Evolutionary conservation across 2,888 invertebrate species (phyloP).

Genomic region (Tenodera sinensis): DNA sequence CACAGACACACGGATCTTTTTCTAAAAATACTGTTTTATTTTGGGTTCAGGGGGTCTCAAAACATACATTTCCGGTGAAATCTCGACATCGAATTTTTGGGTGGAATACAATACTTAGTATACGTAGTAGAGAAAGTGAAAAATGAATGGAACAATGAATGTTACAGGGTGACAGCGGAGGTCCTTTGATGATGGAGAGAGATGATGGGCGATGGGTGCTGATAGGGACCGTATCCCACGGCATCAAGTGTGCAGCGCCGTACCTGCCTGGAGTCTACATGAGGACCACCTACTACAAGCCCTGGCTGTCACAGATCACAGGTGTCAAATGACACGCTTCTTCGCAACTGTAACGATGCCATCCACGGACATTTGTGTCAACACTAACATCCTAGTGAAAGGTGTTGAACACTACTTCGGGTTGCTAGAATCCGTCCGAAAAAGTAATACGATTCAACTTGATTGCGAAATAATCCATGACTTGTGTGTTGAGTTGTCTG

Average conservation of each 20-base stretch:
- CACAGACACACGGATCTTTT: too few relatives aligned
- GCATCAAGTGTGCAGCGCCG: slow-evolving; percentile 91
- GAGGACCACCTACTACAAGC: slow-evolving; percentile 87
- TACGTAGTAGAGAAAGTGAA: too few relatives aligned
- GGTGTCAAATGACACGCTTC: slow-evolving; percentile 51
- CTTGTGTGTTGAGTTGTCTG: too few relatives aligned
- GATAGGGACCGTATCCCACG: slow-evolving; percentile 89
- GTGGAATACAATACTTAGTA: too few relatives aligned
- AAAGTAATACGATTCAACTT: too few relatives aligned
- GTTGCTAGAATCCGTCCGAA: too few relatives aligned
- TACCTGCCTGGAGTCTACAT: slow-evolving; percentile 91
- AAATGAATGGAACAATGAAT: too few relatives aligned
- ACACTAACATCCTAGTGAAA: background rate
- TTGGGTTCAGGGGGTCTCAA: too few relatives aligned
- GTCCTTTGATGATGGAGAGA: slow-evolving; percentile 79
- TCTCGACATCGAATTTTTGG: too few relatives aligned
- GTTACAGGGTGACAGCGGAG: slow-evolving; percentile 86
- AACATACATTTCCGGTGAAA: too few relatives aligned
- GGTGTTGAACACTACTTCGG: background rate
- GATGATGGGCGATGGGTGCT: slow-evolving; percentile 82
- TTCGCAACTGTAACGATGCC: background rate
- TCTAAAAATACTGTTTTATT: too few relatives aligned
- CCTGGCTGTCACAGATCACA: slow-evolving; percentile 86
- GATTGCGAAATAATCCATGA: too few relatives aligned
- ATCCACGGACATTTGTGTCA: background rate